Conservation (phyloP, 1,140 invertebrate species). For the Pogonomyrmex barbatus region DNA sequence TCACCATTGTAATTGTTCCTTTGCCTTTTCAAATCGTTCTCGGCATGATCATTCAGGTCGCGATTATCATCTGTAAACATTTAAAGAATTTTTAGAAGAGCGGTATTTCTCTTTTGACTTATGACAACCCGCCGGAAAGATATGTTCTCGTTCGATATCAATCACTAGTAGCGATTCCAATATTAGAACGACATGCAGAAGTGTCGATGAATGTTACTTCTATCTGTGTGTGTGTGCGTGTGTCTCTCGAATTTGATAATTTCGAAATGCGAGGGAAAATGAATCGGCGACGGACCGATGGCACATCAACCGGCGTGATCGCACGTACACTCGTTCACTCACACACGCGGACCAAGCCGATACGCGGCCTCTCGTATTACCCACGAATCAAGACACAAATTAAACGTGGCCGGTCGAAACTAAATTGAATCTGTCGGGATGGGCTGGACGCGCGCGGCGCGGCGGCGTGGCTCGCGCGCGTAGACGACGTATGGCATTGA, state of each 20-base stretch:
- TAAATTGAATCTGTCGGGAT: conserved; percentile 82
- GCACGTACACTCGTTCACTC: not conserved
- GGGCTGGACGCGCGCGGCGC: conserved; percentile 40
- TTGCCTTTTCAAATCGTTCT: conserved; percentile 94
- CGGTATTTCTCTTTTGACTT: not conserved
- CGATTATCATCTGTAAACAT: conserved; percentile 92
- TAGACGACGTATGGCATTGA: conserved; percentile 81
- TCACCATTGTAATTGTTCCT: conserved; percentile 95
- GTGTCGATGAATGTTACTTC: not conserved
- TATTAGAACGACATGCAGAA: conserved; percentile 18
- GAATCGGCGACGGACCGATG: conserved; percentile 22
- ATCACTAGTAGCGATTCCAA: not conserved
- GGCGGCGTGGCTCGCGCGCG: conserved; percentile 40
- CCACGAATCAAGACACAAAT: conserved; percentile 82
- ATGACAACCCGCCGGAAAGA: not conserved
- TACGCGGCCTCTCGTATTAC: conserved; percentile 74
- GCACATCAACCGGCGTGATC: conserved; percentile 21
- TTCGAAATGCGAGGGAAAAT: conserved; percentile 44
- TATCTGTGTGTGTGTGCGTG: conserved; percentile 2
- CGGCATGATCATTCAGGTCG: conserved; percentile 93
- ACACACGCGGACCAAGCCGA: conserved; percentile 40
- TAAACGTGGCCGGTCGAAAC: conserved; percentile 79
- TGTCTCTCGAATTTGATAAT: conserved; percentile 50
- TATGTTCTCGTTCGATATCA: not conserved
- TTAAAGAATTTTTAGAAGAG: conserved; percentile 13